Base-by-base conservation (phyloP, 2,797 vertebrate species). In the Darevskia mixta region DNA sequence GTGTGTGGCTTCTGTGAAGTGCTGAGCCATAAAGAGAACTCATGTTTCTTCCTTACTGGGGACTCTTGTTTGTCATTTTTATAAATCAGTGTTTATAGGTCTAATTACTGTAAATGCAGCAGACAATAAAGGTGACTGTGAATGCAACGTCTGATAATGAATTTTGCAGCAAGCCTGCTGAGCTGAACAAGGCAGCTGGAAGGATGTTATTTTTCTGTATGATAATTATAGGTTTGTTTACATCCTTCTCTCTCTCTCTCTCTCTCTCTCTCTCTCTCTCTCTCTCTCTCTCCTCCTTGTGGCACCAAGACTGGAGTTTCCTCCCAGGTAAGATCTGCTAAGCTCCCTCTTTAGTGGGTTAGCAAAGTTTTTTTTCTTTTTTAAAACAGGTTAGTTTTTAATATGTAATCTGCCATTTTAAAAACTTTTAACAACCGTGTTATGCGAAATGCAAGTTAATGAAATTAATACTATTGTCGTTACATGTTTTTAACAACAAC, bases 31-130 rank as follows among this genome's bases (percentile, higher is more conserved):
- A 92, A 93, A 93, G 87, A 88, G 92, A 95, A 91, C 87, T 79
- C 82, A 94, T 93, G 88, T 93, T 90, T 95, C 95, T 90, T 95
- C 93, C 92, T 91, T 92, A 91, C 88, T 88, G 95, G 92, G 95
- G 95, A 90, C 93, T 95, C 94, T 95, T 94, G 92, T 95, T 96
- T 95, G 94, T 96, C 93, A 94, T 96, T 96, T 97, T 95, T 94
- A 94, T 95, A 94, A 95, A 95, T 96, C 95, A 94, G 90, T 86
- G 94, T 96, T 96, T 96, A 96, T 96, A 95, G 90, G 92, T 86
- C 94, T 97, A 96, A 96, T 96, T 96, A 96, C 95, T 95, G 91
- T 94, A 96, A 97, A 95, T 95, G 93, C 93, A 95, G 90, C 91
- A 94, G 89, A 95, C 88, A 93, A 94, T 95, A 95, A 96, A 96